phyloP scores from a whole-genome alignment of 2,888 invertebrate species.

The Nephrotoma appendiculata region DNA sequence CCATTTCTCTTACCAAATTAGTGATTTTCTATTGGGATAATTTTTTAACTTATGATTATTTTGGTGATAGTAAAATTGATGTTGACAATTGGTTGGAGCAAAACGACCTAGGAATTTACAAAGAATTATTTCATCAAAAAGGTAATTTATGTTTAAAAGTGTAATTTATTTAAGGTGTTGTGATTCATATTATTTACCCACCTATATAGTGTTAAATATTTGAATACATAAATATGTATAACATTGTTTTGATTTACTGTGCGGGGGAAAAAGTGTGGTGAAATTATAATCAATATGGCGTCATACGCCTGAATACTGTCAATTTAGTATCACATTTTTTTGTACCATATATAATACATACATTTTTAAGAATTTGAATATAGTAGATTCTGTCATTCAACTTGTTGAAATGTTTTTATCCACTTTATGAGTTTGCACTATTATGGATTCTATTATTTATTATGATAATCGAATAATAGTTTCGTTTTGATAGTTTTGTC shows the following conservation, averaged over 20 bases:
- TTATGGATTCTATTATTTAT: neutral
- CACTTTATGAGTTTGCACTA: neutral
- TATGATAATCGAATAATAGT: neutral
- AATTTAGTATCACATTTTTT: neutral
- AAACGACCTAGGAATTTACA: constrained; percentile 54
- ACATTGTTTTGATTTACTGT: neutral
- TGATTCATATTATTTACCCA: too few relatives aligned
- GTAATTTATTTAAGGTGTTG: neutral
- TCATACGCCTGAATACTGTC: neutral
- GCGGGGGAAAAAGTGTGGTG: neutral
- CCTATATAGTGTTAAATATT: too few relatives aligned
- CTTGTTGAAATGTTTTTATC: neutral
- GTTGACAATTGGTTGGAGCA: constrained; percentile 64
- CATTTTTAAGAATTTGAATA: neutral
- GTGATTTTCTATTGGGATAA: constrained; percentile 33
- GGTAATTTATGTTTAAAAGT: constrained; percentile 40
- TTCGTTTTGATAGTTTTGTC: neutral
- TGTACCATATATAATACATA: too few relatives aligned
- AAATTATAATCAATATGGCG: neutral
- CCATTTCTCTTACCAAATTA: constrained; percentile 33
- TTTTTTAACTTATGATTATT: constrained; percentile 19
- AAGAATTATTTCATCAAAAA: constrained; percentile 52
- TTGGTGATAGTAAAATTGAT: constrained; percentile 40
- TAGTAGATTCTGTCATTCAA: neutral
- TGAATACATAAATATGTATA: too few relatives aligned